A percentile compares a stretch with the other conserved stretches of the same genome.
These are phyloP conservation scores for Noctua pronuba DNA, from an alignment of 2,888 invertebrate species.

Conservation along the genomic window DNA sequence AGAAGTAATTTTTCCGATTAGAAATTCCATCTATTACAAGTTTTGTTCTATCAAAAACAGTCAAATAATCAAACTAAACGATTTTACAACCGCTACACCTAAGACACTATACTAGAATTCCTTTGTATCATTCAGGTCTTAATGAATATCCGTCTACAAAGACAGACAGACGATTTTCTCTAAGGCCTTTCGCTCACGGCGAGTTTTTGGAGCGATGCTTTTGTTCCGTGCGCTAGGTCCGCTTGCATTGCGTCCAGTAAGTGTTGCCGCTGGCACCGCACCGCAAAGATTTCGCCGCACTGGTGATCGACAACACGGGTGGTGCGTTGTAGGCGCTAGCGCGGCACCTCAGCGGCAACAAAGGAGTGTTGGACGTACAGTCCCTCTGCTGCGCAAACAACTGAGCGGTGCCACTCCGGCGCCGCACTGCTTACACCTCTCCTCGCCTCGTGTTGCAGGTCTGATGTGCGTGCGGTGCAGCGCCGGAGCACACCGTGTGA, in stretches of 20 bases:
- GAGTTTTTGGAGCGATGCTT: background rate
- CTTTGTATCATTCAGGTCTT: constrained; percentile 39
- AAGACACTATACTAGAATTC: background rate
- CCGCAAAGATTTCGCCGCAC: background rate
- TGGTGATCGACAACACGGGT: no score
- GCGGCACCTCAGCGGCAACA: no score
- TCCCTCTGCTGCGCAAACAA: no score
- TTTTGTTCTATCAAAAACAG: background rate
- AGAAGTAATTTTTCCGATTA: background rate
- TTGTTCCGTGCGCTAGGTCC: background rate
- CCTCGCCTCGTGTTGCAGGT: no score
- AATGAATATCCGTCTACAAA: constrained; percentile 51
- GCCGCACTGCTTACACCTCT: no score
- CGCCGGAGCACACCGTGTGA: no score
- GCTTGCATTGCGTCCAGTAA: background rate
- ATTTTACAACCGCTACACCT: background rate
- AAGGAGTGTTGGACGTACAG: no score
- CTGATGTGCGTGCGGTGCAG: no score
- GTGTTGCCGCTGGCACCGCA: background rate
- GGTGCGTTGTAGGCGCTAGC: no score
- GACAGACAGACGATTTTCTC: constrained; percentile 30
- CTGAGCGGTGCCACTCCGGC: no score
- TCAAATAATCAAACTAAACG: background rate
- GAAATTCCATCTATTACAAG: background rate
- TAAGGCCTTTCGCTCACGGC: background rate